Conservation (phyloP, 2,888 invertebrate genomes). For the Lutraria lutraria region DNA sequence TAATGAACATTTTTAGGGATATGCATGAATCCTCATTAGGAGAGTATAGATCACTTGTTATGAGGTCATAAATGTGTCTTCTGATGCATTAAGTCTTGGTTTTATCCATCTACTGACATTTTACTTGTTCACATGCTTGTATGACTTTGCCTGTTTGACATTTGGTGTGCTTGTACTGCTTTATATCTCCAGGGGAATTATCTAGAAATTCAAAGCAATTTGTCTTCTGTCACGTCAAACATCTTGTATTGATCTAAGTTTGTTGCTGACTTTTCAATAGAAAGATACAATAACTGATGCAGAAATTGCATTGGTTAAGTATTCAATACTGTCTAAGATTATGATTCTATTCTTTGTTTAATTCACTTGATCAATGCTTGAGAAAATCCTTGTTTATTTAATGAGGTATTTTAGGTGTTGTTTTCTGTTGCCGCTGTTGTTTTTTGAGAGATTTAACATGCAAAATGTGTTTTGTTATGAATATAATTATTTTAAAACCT, state of each 20-base stretch:
- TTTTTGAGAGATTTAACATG: too few species aligned
- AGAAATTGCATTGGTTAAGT: neutral
- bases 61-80: too few species aligned
- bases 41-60: too few species aligned
- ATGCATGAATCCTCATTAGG: too few species aligned
- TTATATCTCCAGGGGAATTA: neutral
- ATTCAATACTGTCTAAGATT: neutral
- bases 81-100: neutral
- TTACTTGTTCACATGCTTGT: neutral
- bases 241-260: conserved; percentile 1
- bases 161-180: neutral
- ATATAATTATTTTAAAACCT: too few species aligned
- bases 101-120: neutral
- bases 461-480: too few species aligned
- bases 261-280: conserved; percentile 9
- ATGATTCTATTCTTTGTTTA: neutral
- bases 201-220: neutral
- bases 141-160: conserved; percentile 11
- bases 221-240: neutral
- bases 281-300: neutral
- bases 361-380: neutral
- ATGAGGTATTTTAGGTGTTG: too few species aligned
- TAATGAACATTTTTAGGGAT: too few species aligned
- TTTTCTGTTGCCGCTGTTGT: too few species aligned
- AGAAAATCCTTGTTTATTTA: neutral